Evolutionary conservation across 2,797 vertebrate species (phyloP), one percentile per base, ranked within the genome.

Genomic region (Eptatretus atami): DNA sequence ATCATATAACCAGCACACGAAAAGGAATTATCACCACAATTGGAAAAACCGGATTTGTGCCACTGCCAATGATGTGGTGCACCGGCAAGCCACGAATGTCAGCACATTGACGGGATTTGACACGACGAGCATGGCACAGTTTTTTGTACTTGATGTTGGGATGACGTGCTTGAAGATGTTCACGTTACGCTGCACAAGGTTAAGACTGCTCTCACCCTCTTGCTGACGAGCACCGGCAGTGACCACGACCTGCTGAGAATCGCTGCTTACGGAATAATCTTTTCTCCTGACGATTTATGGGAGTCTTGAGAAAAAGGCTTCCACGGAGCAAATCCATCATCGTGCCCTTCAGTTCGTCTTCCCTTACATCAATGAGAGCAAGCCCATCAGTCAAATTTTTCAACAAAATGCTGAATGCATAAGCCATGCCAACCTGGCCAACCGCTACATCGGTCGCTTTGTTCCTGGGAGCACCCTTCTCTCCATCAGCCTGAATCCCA

Each of bases 291-390:
- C 74, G 1, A 98, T 19, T 94, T 72, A 82, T 90, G 63, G 81
- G 77, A 3, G 84, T 87, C 67, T 79, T 87, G 65, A 98, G 83
- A 72, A 98, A 95, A 66, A 98, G 72, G 67, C 83, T 87, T 57
- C 86, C 86, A 0, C 95, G 90, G 70, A 87, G 86, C 54, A 96
- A 76, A 67, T 95, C 90, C 87, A 95, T 80, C 83, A 86, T 81
- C 71, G 94, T 88, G 52, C 90, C 90, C 68, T 81, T 88, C 15
- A 96, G 79, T 65, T 82, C 84, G 67, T 96, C 90, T 74, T 92
- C 87, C 69, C 94, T 67, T 69, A 95, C 88, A 63, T 96, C 90
- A 61, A 96, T 86, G 52, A 96, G 72, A 53, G 90, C 87, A 68
- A 96, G 75, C 68, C 92, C 90, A 68, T 94, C 87, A 67, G 81